These are phyloP conservation scores for Sipha maydis DNA, from an alignment of 2,888 invertebrate species.

Conservation along the genomic window DNA sequence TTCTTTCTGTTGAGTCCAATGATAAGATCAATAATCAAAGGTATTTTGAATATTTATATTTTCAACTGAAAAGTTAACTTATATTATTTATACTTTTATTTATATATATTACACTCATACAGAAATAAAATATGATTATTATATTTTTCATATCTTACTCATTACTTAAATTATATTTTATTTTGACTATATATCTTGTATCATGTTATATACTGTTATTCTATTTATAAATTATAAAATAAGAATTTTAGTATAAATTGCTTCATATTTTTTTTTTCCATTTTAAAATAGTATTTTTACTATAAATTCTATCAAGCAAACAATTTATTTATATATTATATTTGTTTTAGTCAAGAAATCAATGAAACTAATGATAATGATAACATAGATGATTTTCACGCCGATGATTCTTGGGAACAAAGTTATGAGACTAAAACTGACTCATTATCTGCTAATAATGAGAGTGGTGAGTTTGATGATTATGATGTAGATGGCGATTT, in stretches of 20 bases:
- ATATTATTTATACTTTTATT: too few species aligned
- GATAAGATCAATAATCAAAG: conserved; percentile 56
- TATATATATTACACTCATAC: too few species aligned
- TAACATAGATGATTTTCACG: conserved; percentile 45
- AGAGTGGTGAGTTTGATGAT: conserved; percentile 46
- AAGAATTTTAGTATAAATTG: too few species aligned
- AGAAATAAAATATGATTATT: too few species aligned
- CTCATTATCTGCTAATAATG: conserved; percentile 43
- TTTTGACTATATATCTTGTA: too few species aligned
- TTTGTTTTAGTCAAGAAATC: conserved; percentile 47
- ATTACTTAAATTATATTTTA: too few species aligned
- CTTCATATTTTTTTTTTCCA: too few species aligned
- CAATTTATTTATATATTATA: not conserved
- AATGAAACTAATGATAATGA: conserved; percentile 49
- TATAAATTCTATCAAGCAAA: too few species aligned
- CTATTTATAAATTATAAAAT: too few species aligned
- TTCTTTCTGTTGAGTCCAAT: conserved; percentile 61
- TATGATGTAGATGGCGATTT: conserved; percentile 52
- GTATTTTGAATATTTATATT: conserved; percentile 36
- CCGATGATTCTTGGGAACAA: conserved; percentile 57
- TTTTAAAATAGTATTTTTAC: too few species aligned
- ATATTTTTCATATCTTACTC: too few species aligned
- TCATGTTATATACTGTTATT: too few species aligned
- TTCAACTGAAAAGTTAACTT: not conserved
- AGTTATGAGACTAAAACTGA: conserved; percentile 57